Evolutionary conservation across 2,113 vertebrate species (phyloP), one percentile per base, ranked within the genome.

Genomic region (Colossoma macropomum): DNA sequence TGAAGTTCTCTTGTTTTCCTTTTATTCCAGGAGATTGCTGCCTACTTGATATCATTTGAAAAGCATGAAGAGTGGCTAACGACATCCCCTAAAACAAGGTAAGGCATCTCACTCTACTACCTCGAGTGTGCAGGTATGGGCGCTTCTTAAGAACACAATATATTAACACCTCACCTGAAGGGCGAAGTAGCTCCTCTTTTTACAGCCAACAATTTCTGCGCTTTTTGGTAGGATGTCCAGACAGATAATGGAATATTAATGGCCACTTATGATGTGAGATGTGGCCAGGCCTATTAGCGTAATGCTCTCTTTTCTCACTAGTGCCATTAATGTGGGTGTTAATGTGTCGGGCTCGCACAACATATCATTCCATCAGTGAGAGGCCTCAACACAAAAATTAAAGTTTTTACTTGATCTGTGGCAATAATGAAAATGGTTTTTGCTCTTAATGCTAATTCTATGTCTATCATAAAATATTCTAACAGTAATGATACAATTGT

Each of bases 41-140:
- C 94, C 68, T 95, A 95, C 92, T 91, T 95, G 92, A 95, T 95
- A 90, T 94, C 94, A 54, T 95, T 95, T 89, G 94, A 95, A 86
- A 95, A 95, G 88, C 94, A 94, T 77, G 94, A 94, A 87, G 94
- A 95, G 88, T 95, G 94, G 94, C 92, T 95, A 90, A 95, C 94
- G 41, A 95, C 94, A 79, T 94, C 94, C 78, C 94, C 94, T 69
- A 95, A 95, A 93, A 95, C 94, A 89, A 93, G 94, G 94, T 95
- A 90, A 90, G 92, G 75, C 30, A 17, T 32, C 32, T 15, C 0
- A 17, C 23, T 41, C n/a, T 30, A 8, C 34, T 41, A 5, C 21
- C 63, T 30, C 13, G 63, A 56, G 71, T 54, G 92, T 94, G 89
- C 91, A 90, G 1, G 7, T 69, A 76, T 34, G 77, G 21, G n/a